Base-by-base conservation (phyloP, 1,140 invertebrate genomes). In the Coboldia fuscipes region DNA sequence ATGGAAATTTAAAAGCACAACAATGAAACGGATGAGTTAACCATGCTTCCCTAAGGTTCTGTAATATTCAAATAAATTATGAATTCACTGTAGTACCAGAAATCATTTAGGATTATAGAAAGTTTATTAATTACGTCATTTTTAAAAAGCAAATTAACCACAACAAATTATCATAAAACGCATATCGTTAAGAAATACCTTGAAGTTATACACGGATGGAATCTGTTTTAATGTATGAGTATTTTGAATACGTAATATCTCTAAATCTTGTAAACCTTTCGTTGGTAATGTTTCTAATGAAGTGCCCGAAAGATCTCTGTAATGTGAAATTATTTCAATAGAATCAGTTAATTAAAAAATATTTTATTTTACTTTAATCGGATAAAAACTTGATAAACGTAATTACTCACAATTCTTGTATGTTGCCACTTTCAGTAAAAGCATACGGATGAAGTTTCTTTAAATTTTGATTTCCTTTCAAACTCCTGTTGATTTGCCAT, bases 11-110 rank as follows among this genome's bases (percentile, higher is more conserved):
- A 51, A 90, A 89, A 2, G 83, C 81, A 51, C 84, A 90, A 56
- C 84, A 89, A 43, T 89, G 84, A 48, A 86, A 85, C 14, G 80
- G 72, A 56, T 86, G 84, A 0, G 81, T 86, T 29, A 89, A 56
- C 39, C 58, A 60, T 8, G 66, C 77, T 45, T 48, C 45, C 40
- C 50, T 57, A 13, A 68, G 56, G 38, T 54, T 53, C 65, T 67
- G 38, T 5, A 53, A 57, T 34, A 36, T 29, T 20, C n/a, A 12
- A 3, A 36, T 19, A 8, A 32, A 8, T 18, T 32, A 21, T 19
- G 4, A 10, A 6, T 7, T 10, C 17, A 18, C 6, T 14, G 10
- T n/a, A 15, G 23, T 10, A 31, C 8, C 7, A 13, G 8, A 9
- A 35, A 13, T 35, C 17, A 35, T 35, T 7, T 30, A n/a, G n/a